Percentiles rank a stretch among this genome's conserved stretches.
These are phyloP conservation scores for Okamejei kenojei DNA, from an alignment of 2,797 vertebrate genomes.

Conservation along the genomic window DNA sequence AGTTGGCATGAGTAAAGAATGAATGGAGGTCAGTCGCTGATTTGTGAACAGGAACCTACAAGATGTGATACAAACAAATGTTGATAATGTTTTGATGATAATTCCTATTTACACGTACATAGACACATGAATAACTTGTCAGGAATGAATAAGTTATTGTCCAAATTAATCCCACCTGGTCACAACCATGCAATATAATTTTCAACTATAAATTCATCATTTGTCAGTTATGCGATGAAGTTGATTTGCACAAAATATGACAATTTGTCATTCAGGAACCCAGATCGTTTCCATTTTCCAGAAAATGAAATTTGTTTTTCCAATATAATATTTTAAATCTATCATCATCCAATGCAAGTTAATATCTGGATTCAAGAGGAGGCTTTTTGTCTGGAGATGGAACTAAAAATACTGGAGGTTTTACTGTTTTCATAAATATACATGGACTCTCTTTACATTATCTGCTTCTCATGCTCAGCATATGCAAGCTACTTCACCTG, in stretches of 20 bases:
- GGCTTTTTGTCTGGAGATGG: neutral
- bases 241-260: neutral
- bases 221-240: neutral
- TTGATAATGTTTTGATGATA: neutral
- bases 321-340: neutral
- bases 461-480: neutral
- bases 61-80: neutral
- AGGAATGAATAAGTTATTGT: conserved; percentile 6
- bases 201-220: neutral
- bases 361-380: neutral
- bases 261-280: neutral
- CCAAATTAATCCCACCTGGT: neutral
- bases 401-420: neutral
- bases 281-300: neutral
- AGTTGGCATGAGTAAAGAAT: neutral
- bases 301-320: neutral
- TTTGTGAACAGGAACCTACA: neutral
- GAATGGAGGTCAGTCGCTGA: neutral
- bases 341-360: neutral
- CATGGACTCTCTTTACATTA: neutral
- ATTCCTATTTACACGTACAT: neutral
- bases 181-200: neutral
- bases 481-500: neutral
- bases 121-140: neutral
- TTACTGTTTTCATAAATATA: neutral